A percentile compares a stretch with the other conserved stretches of the same genome.
Evolutionary conservation across 2,888 invertebrate genomes (phyloP).

Genomic region (Watsonalla binaria): DNA sequence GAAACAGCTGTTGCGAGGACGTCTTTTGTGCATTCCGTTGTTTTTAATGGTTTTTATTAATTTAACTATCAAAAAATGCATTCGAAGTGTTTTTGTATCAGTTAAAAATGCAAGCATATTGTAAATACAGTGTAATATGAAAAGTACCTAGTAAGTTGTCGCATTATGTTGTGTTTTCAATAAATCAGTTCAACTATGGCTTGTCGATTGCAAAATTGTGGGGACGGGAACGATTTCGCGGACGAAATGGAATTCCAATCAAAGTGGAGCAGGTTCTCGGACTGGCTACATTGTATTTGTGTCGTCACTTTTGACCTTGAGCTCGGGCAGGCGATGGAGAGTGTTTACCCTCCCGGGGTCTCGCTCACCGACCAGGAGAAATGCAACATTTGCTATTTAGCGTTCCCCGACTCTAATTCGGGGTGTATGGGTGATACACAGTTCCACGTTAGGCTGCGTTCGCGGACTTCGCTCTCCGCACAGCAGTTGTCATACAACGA

Average conservation of each 20-base stretch:
- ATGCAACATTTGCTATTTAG: constrained; percentile 97
- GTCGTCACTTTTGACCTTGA: constrained; percentile 99
- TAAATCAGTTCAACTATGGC: constrained; percentile 50
- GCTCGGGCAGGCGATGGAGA: constrained; percentile 98
- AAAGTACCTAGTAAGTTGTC: constrained; percentile 23
- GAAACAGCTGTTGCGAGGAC: constrained; percentile 67
- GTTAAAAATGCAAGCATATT: constrained; percentile 40
- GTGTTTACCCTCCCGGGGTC: constrained; percentile 89
- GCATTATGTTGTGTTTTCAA: constrained; percentile 33
- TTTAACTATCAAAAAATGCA: constrained; percentile 42
- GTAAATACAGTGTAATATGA: constrained; percentile 22
- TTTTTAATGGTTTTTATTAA: constrained; percentile 35
- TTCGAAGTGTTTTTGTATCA: constrained; percentile 22
- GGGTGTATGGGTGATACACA: constrained; percentile 99
- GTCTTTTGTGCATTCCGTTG: constrained; percentile 46
- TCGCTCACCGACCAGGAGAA: constrained; percentile 90
- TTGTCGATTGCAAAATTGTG: constrained; percentile 57
- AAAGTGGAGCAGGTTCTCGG: constrained; percentile 87
- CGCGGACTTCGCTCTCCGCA: constrained; percentile 70
- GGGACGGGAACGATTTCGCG: constrained; percentile 49
- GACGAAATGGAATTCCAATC: constrained; percentile 60
- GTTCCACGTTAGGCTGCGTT: constrained; percentile 94
- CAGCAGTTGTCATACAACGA: constrained; percentile 85
- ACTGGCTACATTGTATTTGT: constrained; percentile 98
- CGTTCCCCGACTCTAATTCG: constrained; percentile 99